phyloP scores from a whole-genome alignment of 2,797 vertebrate genomes.

The Uromys caudimaculatus region DNA sequence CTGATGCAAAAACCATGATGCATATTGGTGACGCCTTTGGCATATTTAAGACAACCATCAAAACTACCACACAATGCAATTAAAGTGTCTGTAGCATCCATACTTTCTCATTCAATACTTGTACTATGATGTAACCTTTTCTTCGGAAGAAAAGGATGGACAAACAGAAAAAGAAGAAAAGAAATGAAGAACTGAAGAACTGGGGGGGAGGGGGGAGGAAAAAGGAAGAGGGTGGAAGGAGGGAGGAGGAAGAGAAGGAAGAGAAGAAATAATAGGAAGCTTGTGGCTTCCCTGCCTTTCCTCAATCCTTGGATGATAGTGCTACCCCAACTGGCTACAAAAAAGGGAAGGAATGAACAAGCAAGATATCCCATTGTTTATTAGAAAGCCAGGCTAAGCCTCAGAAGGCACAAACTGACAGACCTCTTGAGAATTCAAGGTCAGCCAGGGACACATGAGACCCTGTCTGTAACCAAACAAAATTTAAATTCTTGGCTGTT shows the following conservation, averaged over 20 bases:
- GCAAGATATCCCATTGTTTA: not conserved
- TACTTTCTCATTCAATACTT: not conserved
- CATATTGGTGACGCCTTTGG: not conserved
- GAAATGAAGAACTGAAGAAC: not conserved
- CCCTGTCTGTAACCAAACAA: not conserved
- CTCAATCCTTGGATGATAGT: not conserved
- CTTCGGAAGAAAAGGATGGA: not conserved
- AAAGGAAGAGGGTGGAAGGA: no score
- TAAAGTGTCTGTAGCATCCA: not conserved
- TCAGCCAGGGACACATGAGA: not conserved
- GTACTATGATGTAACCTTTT: not conserved
- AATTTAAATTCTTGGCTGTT: not conserved
- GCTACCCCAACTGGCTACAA: not conserved
- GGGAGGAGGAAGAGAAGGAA: no score
- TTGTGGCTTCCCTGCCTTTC: not conserved
- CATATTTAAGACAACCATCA: not conserved
- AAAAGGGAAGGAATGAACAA: not conserved
- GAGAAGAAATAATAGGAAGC: fast-evolving
- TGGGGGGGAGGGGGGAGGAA: no score
- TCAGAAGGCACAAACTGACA: not conserved
- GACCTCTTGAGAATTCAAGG: not conserved
- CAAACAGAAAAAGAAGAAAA: not conserved
- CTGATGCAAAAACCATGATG: not conserved
- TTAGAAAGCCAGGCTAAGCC: not conserved
- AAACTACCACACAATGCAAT: not conserved